A percentile compares a stretch with the other conserved stretches of the same genome.
phyloP scores from a whole-genome alignment of 2,888 invertebrate species.

The Barypeithes pellucidus region DNA sequence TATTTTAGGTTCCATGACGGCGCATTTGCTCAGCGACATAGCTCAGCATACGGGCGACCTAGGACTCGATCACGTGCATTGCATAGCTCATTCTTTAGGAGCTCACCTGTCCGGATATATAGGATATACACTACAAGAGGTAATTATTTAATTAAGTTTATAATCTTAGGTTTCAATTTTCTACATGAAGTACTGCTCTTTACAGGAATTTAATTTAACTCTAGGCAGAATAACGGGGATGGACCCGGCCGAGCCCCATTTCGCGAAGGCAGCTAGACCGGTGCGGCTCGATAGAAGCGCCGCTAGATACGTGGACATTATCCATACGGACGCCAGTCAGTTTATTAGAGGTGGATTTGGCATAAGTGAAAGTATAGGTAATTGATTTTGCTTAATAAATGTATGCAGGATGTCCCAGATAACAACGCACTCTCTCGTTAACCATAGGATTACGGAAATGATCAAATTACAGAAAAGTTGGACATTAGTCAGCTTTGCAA shows the following conservation, averaged over 20 bases:
- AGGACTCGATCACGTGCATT: slow-evolving; percentile 81
- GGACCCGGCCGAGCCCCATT: slow-evolving; percentile 95
- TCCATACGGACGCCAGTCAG: slow-evolving; percentile 90
- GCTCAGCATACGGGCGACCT: slow-evolving; percentile 67
- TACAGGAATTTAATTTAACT: slow-evolving; percentile 78
- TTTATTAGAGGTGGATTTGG: slow-evolving; percentile 86
- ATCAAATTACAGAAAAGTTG: too few species aligned
- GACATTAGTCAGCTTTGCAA: too few species aligned
- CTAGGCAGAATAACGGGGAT: slow-evolving; percentile 88
- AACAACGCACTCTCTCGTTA: too few species aligned
- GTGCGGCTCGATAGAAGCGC: slow-evolving; percentile 90
- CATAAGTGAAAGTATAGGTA: slow-evolving; percentile 70
- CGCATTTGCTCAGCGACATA: slow-evolving; percentile 76
- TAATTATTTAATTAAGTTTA: too few species aligned
- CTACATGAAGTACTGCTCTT: slow-evolving; percentile 50
- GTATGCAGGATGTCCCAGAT: too few species aligned
- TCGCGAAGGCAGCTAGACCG: slow-evolving; percentile 84
- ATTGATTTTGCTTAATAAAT: not conserved
- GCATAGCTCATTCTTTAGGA: slow-evolving; percentile 90
- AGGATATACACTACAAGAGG: slow-evolving; percentile 83
- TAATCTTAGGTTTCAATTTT: not conserved
- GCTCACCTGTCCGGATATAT: slow-evolving; percentile 89
- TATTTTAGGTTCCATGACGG: slow-evolving; percentile 77
- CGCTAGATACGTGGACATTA: slow-evolving; percentile 90
- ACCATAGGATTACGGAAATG: too few species aligned